phyloP scores from a whole-genome alignment of 2,797 vertebrate species.

The Acanthornis magna region DNA sequence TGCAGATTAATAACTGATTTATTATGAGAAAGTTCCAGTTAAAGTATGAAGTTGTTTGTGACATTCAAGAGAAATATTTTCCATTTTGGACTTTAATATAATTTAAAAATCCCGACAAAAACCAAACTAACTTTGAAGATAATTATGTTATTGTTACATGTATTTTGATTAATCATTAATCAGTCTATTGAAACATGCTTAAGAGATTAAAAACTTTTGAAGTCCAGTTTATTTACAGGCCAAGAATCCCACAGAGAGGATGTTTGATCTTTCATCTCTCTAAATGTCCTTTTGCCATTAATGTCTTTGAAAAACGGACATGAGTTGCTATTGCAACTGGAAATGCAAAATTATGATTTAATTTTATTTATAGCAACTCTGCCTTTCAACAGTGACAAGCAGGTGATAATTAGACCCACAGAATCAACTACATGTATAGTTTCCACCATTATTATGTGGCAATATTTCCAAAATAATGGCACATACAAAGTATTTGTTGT shows the following conservation, averaged over 20 bases:
- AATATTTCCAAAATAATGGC: neutral
- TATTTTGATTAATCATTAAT: neutral
- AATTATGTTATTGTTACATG: neutral
- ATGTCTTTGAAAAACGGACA: neutral
- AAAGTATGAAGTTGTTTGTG: neutral
- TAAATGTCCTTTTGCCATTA: neutral
- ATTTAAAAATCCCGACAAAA: neutral
- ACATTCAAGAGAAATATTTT: neutral
- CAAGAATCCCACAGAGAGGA: neutral
- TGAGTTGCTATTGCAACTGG: neutral
- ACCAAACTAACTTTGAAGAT: neutral
- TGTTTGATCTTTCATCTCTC: neutral
- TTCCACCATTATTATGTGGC: neutral
- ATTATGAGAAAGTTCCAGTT: neutral
- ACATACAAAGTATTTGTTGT: neutral
- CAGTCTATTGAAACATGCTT: neutral
- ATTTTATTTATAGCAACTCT: neutral
- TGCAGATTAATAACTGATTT: neutral
- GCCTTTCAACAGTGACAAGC: neutral
- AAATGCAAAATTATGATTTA: neutral
- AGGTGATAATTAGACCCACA: neutral
- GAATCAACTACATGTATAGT: neutral
- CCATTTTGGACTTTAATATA: neutral
- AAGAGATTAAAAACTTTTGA: constrained; percentile 3
- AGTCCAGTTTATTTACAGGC: neutral